Evolutionary conservation across 2,888 invertebrate species (phyloP), one percentile per base, ranked within the genome.

Genomic region (Heliothis peltigera): DNA sequence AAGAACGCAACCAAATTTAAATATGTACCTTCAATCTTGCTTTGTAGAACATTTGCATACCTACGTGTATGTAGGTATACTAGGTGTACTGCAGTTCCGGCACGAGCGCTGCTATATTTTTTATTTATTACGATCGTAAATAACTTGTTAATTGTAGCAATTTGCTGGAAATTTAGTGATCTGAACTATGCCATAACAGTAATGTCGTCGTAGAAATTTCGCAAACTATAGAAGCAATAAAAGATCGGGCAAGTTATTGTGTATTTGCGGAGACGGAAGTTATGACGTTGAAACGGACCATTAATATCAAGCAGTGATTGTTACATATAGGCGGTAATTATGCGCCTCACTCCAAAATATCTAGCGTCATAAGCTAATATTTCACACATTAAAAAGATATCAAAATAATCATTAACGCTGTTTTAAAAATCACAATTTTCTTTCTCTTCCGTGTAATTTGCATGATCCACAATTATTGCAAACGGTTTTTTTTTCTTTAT

Each of bases 201-300:
- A 64, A 53, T 51, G 46, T 48, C 21, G 4, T 18, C 43, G 17
- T 21, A 48, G 64, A 48, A 7, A 52, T 56, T 66, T 54, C 39
- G 48, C 46, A 55, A 49, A n/a, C 22, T 44, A 21, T 44, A 17
- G 35, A 42, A 60, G 22, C n/a, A 61, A 70, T 52, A 22, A 55
- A 58, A 62, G 18, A 12, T 52, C 51, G 28, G 53, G 32, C 44
- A 54, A 58, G 28, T 54, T 58, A 25, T 43, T 43, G 46, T 44
- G 39, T 64, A 62, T 70, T 61, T 68, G 55, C 56, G 51, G 75
- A 75, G 61, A 64, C 60, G 59, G 59, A 68, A 63, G 63, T 61
- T 46, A 54, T 53, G 47, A 51, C 60, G 46, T 63, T 75, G 35
- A 64, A 70, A 79, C 62, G 42, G 46, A 57, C 62, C 73, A 55